Conservation (phyloP, 35 echinoderm and acorn worm genomes). For the Lytechinus pictus region DNA sequence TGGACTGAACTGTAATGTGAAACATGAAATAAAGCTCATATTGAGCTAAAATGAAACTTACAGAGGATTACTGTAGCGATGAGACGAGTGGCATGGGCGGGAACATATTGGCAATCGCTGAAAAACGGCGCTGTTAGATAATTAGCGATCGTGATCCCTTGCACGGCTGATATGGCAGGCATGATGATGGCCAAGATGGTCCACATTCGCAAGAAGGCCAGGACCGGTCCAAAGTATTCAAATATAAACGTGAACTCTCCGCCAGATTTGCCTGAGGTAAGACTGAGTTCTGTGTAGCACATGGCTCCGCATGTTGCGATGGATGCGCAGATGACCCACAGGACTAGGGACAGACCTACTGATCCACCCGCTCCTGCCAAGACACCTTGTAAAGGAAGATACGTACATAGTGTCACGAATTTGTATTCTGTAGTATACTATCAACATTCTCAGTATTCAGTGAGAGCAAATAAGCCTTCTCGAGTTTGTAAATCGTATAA, state of each 20-base stretch:
- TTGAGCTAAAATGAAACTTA: not conserved
- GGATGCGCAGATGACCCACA: constrained; percentile 48
- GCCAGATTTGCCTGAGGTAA: constrained; percentile 54
- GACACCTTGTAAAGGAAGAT: not conserved
- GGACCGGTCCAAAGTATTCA: constrained; percentile 59
- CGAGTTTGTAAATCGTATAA: too few species aligned
- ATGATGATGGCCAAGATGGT: constrained; percentile 54
- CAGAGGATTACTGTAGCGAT: constrained; percentile 40
- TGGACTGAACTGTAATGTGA: too few species aligned
- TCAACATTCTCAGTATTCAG: too few species aligned
- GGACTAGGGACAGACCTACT: constrained; percentile 55
- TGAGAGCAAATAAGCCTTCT: too few species aligned
- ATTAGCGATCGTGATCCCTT: constrained; percentile 72
- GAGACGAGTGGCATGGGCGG: constrained; percentile 22
- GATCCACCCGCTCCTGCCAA: not conserved
- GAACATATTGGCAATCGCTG: constrained; percentile 38
- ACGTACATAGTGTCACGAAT: too few species aligned
- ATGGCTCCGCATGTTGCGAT: constrained; percentile 53
- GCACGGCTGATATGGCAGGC: constrained; percentile 72
- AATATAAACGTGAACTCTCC: constrained; percentile 67
- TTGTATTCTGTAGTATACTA: too few species aligned
- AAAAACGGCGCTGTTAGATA: constrained; percentile 70
- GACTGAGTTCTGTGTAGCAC: constrained; percentile 59
- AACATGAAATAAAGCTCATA: too few species aligned
- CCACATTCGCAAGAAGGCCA: constrained; percentile 63